phyloP scores from a whole-genome alignment of 2,113 vertebrate genomes.

The Oreotragus oreotragus region DNA sequence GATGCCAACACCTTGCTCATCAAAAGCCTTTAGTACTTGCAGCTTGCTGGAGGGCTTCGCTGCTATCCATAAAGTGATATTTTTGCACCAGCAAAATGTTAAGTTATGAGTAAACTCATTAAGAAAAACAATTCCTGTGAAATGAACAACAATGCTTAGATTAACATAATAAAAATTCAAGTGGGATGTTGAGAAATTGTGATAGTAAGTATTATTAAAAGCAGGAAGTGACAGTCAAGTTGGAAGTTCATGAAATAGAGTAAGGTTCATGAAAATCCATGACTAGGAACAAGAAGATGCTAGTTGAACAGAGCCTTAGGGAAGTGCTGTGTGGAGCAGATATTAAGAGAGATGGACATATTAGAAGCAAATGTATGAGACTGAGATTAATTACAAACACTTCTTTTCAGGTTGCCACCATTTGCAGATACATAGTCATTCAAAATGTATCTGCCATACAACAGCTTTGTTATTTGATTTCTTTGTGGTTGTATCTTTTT shows the following conservation, averaged over 20 bases:
- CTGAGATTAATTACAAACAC: background rate
- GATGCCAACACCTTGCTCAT: rapidly evolving
- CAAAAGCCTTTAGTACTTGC: background rate
- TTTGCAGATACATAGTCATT: background rate
- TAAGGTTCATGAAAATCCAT: rapidly evolving
- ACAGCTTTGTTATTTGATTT: background rate
- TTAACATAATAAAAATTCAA: background rate
- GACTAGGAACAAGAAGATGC: background rate
- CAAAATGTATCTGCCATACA: background rate
- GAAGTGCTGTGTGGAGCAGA: background rate
- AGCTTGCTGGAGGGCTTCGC: rapidly evolving
- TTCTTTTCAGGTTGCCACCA: background rate
- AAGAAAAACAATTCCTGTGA: background rate
- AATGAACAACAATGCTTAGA: background rate
- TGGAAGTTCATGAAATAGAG: background rate
- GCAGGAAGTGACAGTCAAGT: background rate
- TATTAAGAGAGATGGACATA: background rate
- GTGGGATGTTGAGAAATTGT: background rate
- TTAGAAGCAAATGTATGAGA: background rate
- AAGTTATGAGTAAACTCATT: background rate
- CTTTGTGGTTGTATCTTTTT: background rate
- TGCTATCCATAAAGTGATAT: background rate
- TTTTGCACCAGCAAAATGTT: background rate
- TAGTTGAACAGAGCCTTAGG: background rate
- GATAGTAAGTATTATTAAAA: background rate